phyloP scores from a whole-genome alignment of 1,140 invertebrate species.

The Glomeris maerens region DNA sequence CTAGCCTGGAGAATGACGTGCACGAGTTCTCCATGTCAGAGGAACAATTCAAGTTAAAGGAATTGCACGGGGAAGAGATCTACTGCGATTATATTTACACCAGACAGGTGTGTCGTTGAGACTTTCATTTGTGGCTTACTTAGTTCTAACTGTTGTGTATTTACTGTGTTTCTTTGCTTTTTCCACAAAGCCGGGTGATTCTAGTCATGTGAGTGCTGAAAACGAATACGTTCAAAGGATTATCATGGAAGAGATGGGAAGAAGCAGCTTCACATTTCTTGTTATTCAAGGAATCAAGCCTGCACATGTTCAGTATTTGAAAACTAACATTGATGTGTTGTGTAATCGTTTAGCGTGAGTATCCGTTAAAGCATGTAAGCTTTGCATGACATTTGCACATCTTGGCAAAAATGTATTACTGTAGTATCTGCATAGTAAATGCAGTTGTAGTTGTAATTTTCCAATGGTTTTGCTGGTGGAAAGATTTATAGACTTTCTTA shows the following conservation, averaged over 20 bases:
- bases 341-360: conserved; percentile 29
- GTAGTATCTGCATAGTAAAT: too few species aligned
- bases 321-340: conserved; percentile 25
- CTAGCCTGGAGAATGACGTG: conserved; percentile 27
- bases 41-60: conserved; percentile 32
- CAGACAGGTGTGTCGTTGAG: conserved; percentile 24
- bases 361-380: not conserved
- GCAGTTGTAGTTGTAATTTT: too few species aligned
- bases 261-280: conserved; percentile 30
- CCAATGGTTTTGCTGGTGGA: too few species aligned
- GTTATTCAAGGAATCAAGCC: conserved; percentile 27
- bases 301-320: conserved; percentile 27
- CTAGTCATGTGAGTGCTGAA: conserved; percentile 21
- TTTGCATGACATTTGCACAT: too few species aligned
- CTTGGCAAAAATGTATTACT: too few species aligned
- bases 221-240: conserved; percentile 23
- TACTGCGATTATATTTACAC: conserved; percentile 31
- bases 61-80: conserved; percentile 29
- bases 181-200: conserved; percentile 25
- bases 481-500: too few species aligned
- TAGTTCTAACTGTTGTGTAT: not conserved
- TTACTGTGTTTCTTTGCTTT: not conserved
- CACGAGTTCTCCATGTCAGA: conserved; percentile 31
- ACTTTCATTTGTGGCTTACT: not conserved
- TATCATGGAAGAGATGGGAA: conserved; percentile 26